Evolutionary conservation across 2,113 vertebrate species (phyloP).

Genomic region (Dolichallabes microphthalmus): DNA sequence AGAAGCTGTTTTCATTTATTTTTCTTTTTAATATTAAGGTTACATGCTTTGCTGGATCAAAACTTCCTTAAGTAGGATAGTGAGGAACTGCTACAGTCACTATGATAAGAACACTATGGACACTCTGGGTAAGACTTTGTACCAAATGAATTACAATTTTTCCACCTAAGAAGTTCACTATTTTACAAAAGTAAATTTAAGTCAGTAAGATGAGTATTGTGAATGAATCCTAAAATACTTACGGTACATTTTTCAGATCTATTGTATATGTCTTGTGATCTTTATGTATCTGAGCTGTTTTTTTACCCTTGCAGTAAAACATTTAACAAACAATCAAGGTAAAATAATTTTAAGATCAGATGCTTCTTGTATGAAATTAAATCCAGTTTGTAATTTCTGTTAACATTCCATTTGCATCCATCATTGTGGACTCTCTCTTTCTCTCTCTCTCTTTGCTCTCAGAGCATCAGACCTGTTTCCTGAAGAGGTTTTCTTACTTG

Average conservation of each 20-base stretch:
- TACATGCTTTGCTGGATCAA: background rate
- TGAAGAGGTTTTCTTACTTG: background rate
- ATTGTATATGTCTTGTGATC: too few relatives aligned
- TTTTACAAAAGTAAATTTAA: too few relatives aligned
- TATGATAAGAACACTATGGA: background rate
- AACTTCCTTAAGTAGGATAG: accelerated
- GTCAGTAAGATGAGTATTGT: background rate
- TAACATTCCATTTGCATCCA: background rate
- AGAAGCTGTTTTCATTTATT: background rate
- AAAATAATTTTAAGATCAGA: background rate
- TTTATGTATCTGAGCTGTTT: background rate
- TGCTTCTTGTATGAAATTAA: background rate
- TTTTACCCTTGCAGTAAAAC: background rate
- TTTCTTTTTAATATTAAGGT: background rate
- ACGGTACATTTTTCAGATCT: background rate
- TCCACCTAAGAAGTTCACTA: too few relatives aligned
- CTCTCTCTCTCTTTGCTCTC: background rate
- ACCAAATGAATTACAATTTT: too few relatives aligned
- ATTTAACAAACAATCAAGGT: background rate
- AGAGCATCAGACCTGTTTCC: background rate
- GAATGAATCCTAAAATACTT: too few relatives aligned
- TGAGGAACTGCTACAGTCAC: background rate
- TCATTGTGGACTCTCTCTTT: background rate
- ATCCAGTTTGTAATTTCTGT: background rate
- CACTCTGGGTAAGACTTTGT: background rate